A percentile compares a stretch with the other conserved stretches of the same genome.
Conservation (phyloP, 2,888 invertebrate species). For the Mythimna pallens region DNA sequence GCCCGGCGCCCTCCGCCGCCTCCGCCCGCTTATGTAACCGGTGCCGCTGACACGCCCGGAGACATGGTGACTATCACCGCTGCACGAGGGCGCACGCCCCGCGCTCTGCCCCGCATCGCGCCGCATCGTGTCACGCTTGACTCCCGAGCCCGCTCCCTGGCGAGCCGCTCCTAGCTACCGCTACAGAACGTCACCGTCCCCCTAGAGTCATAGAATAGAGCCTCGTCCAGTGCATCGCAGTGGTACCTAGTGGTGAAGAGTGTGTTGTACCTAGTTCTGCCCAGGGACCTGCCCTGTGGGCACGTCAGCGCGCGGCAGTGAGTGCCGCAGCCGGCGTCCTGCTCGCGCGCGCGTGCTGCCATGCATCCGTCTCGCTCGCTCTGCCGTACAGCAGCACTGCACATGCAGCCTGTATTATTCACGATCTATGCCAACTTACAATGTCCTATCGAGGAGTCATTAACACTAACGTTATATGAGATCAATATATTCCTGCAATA, state of each 20-base stretch:
- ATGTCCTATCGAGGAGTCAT: constrained; percentile 56
- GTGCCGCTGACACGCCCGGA: constrained; percentile 78
- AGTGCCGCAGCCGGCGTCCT: constrained; percentile 82
- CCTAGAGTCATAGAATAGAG: constrained; percentile 53
- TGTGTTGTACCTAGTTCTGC: constrained; percentile 58
- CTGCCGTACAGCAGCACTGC: constrained; percentile 76
- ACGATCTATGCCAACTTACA: constrained; percentile 72
- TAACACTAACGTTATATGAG: constrained; percentile 41
- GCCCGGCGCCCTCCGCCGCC: constrained; percentile 78
- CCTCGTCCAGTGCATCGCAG: constrained; percentile 63
- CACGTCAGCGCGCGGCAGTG: constrained; percentile 61
- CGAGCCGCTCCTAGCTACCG: constrained; percentile 47
- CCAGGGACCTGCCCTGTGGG: constrained; percentile 49
- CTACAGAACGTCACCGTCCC: constrained; percentile 36
- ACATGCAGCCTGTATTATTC: constrained; percentile 84
- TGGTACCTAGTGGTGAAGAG: constrained; percentile 63
- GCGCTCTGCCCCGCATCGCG: constrained; percentile 58
- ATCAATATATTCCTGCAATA: constrained; percentile 48
- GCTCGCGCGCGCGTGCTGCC: constrained; percentile 72
- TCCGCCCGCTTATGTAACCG: constrained; percentile 80
- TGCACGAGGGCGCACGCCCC: constrained; percentile 52
- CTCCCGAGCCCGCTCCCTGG: constrained; percentile 52
- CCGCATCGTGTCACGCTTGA: constrained; percentile 61
- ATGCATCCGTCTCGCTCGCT: constrained; percentile 76
- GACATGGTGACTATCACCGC: constrained; percentile 65